Base-by-base conservation (phyloP, 2,113 vertebrate species). In the Eurystomus gularis region DNA sequence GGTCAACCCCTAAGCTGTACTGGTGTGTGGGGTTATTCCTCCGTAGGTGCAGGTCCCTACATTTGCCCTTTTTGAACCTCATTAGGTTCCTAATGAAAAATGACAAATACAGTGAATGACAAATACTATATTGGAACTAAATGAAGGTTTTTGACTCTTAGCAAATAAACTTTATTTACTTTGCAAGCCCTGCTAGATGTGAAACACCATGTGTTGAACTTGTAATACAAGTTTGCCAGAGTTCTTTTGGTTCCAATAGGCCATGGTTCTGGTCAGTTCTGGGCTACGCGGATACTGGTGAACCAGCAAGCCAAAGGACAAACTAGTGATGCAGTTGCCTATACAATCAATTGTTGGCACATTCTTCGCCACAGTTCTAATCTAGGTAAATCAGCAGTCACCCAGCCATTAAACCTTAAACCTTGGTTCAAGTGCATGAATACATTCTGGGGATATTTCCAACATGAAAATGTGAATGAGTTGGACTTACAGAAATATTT, bases 251-350 rank as follows among this genome's bases (percentile, higher is more conserved):
- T 90, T 88, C 72, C 70, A 79, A 37, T 5, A 90, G 48, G 7
- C 10, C 9, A 11, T 21, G 15, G 24, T 29, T 96, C 70, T 71
- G 15, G 8, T 2, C 52, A 17, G 4, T 57, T 85, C 42, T 19
- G 26, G 46, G 15, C 19, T 76, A 12, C 14, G 23, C 6, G 42
- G 13, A 18, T 52, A 39, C 12, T 19, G 21, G 17, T 51, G 29
- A 79, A 61, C 44, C 55, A 85, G 24, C 11, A 85, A 71, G 19
- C 5, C 57, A 82, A 85, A 93, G 48, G 35, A 68, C 23, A 87
- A 85, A 65, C 0, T 8, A 48, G 18, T 20, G 26, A 62, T 2
- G 5, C 31, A 80, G 23, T 64, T 1, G 0, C 14, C 20, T 60
- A 13, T 9, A 37, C 6, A 64, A 35, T 39, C 68, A 68, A 76